Evolutionary conservation across 2,113 vertebrate genomes (phyloP), one percentile per base, ranked within the genome.

Genomic region (Sander vitreus): DNA sequence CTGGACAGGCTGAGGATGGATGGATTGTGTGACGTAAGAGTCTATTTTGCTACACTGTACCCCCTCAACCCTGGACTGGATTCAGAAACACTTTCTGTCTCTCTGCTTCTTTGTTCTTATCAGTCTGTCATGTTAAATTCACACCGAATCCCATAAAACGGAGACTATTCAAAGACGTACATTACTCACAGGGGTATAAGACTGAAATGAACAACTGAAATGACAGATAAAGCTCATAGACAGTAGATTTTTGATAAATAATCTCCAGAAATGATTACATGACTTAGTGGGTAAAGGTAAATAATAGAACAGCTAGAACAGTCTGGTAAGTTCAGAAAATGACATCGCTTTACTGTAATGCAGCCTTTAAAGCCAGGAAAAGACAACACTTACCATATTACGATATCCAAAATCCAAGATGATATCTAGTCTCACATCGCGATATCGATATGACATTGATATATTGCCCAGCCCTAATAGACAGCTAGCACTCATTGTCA

Each of bases 1-100:
- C 93, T 94, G 87, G 94, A 92, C 85, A 14, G 73, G 67, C 81
- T 66, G 83, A 71, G 68, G 85, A 90, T 81, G 80, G 89, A 91
- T 81, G 78, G 85, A 87, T 75, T 64, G 91, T 84, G 91, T 94
- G 93, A 94, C 84, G 92, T 93, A 89, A 93, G 87, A 70, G 81
- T 89, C 92, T 95, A 94, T 95, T 95, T 94, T 92, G 82, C 87
- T 91, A 80, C 80, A 21, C 45, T 84, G 84, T 43, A 36, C 78
- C 85, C 86, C 57, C 67, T 84, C 78, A 82, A 51, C 69, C 78
- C 83, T 82, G 88, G 79, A 79, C 1, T 1, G 30, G 14, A 75
- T 73, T 74, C 84, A 90, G 51, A 78, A 81, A 62, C 74, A 51
- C 73, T 89, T 63, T 85, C 58, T 78, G 55, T 66, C 48, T 62